Evolutionary conservation across 2,888 invertebrate genomes (phyloP).

Genomic region (Arrhopalites spinosus): DNA sequence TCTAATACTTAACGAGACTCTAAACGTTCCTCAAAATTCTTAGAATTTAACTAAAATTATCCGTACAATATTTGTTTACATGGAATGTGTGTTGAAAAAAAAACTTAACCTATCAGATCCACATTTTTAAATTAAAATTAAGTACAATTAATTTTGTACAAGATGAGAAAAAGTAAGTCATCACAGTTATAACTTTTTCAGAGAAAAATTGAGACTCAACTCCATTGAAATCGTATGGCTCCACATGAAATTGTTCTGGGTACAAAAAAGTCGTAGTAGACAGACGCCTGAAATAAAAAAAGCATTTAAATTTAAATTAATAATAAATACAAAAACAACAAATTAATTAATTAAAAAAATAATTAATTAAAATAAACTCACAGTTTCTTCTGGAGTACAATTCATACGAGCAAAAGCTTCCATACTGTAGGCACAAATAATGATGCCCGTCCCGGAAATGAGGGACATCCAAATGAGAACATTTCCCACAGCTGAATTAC

Average conservation of each 20-base stretch:
- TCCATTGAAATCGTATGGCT: conserved; percentile 31
- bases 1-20: too few species aligned
- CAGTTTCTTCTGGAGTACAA: conserved; percentile 64
- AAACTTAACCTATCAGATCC: too few species aligned
- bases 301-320: neutral
- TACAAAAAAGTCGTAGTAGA: conserved; percentile 61
- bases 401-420: conserved; percentile 83
- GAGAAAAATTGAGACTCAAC: neutral
- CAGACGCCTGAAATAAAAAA: conserved; percentile 58
- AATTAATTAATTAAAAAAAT: too few species aligned
- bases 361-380: conserved; percentile 52
- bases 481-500: conserved; percentile 68
- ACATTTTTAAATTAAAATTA: too few species aligned
- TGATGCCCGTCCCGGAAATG: conserved; percentile 75
- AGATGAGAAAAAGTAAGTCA: too few species aligned
- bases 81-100: too few species aligned
- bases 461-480: conserved; percentile 83
- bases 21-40: too few species aligned
- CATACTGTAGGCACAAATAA: conserved; percentile 79
- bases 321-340: neutral
- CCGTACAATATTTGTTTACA: too few species aligned
- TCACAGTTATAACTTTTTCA: neutral
- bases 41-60: neutral
- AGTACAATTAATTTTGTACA: too few species aligned
- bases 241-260: conserved; percentile 60